Conservation (phyloP, 2,888 invertebrate species). For the Drosophila neotestacea region DNA sequence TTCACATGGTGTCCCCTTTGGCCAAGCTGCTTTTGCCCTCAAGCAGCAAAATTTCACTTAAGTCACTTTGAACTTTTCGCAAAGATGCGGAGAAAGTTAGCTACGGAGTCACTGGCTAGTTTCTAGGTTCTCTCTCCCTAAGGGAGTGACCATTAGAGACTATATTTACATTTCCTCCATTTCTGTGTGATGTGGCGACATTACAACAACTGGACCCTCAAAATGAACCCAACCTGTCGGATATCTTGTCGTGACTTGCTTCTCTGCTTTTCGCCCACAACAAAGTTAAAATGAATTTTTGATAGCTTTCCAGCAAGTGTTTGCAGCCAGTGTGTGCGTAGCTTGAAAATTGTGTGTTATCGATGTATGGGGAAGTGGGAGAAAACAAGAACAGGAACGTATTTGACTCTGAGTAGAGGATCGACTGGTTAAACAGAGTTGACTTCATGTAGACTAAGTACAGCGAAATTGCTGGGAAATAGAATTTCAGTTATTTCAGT, state of each 20-base stretch:
- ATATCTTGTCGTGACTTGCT: slow-evolving; percentile 4
- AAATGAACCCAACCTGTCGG: slow-evolving; percentile 20
- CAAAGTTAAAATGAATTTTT: slow-evolving; percentile 44
- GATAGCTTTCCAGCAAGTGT: slow-evolving; percentile 38
- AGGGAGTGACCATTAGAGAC: slow-evolving; percentile 65
- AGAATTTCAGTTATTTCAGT: not conserved
- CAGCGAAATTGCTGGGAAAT: not conserved
- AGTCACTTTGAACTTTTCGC: slow-evolving; percentile 73
- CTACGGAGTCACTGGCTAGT: slow-evolving; percentile 54
- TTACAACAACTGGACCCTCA: slow-evolving; percentile 23
- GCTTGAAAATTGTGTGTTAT: slow-evolving; percentile 5
- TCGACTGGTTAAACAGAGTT: not conserved
- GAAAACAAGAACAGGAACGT: not conserved
- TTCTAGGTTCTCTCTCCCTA: slow-evolving; percentile 18
- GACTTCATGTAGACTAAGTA: not conserved
- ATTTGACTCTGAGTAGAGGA: not conserved
- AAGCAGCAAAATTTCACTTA: slow-evolving; percentile 74
- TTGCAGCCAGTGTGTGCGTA: slow-evolving; percentile 21
- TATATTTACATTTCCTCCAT: slow-evolving; percentile 72
- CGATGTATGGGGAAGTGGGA: not conserved
- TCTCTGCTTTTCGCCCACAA: not conserved
- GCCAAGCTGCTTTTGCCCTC: slow-evolving; percentile 22
- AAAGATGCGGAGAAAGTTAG: slow-evolving; percentile 65
- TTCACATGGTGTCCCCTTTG: slow-evolving; percentile 36
- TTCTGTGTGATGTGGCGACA: slow-evolving; percentile 57